Base-by-base conservation (phyloP, 2,113 vertebrate genomes). In the Hyaena hyaena region DNA sequence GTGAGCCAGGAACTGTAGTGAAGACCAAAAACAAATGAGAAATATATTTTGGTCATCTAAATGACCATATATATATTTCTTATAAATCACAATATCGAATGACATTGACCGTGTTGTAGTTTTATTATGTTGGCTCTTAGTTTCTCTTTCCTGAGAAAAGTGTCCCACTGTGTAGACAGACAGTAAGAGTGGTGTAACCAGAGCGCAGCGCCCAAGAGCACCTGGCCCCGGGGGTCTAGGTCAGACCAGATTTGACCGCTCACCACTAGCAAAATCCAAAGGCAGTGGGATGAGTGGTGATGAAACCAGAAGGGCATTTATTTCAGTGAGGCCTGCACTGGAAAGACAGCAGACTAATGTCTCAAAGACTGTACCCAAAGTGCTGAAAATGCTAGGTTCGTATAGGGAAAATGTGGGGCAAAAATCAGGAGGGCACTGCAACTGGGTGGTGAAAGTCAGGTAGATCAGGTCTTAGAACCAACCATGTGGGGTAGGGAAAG, bases 41-140 rank as follows among this genome's bases (percentile, higher is more conserved):
- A 14, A 76, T 76, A 16, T 45, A 76, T 76, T 76, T 76, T 48
- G 43, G 7, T 76, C 43, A 48, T 48, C 74, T 76, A 76, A 76
- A 45, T 48, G 7, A 48, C 74, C 26, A 17, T 9, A 48, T 76
- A 23, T 71, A 31, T 48, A 48, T 76, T 76, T 76, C 74, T 48
- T 76, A 76, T 31, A 76, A 76, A 48, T 76, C 43, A 28, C 74
- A 76, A 76, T 76, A 45, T 48, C 43, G 26, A 88, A 88, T 88
- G 35, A 55, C 10, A 58, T 17, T 80, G 91, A 80, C 24, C 33
- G 9, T 53, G 79, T 35, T 86, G 0, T 73, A 35, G 76, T 83
- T 88, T 68, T 3, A 84, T 89, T n/a, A 55, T 61, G 61, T 88
- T 26, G 19, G 16, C 31, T 69, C 28, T 93, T 82, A 35, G 21